These are phyloP conservation scores for Crenuchus spilurus DNA, from an alignment of 2,797 vertebrate genomes.

Conservation along the genomic window DNA sequence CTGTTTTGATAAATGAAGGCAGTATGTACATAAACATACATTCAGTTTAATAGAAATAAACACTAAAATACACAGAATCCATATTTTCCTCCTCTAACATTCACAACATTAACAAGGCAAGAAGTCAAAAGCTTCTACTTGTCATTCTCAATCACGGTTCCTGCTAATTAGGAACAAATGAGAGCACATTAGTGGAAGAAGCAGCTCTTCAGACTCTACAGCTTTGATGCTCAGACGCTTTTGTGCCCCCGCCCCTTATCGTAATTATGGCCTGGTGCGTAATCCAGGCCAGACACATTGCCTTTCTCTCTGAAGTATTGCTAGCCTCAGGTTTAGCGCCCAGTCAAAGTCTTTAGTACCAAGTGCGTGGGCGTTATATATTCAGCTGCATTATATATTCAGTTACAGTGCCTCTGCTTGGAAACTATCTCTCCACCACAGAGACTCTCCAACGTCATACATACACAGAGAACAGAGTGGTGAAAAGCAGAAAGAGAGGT, in stretches of 20 bases:
- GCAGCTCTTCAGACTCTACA: slow-evolving; percentile 50
- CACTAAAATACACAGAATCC: no score
- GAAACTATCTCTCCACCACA: slow-evolving; percentile 76
- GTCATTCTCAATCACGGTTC: slow-evolving; percentile 12
- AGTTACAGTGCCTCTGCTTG: slow-evolving; percentile 68
- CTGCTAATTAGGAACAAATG: slow-evolving; percentile 31
- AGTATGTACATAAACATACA: no score
- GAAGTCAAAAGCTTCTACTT: slow-evolving; percentile 36
- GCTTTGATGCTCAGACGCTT: slow-evolving; percentile 62
- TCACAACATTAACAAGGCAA: slow-evolving; percentile 21
- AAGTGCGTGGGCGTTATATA: slow-evolving; percentile 70
- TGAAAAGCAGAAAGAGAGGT: not conserved
- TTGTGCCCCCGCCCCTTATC: slow-evolving; percentile 27
- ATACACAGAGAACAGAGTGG: slow-evolving; percentile 22
- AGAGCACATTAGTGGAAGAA: slow-evolving; percentile 43
- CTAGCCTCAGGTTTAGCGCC: slow-evolving; percentile 69
- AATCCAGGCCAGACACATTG: slow-evolving; percentile 74
- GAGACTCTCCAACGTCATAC: slow-evolving; percentile 46
- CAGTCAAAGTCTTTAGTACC: slow-evolving; percentile 71
- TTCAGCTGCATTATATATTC: slow-evolving; percentile 77
- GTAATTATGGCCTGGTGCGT: slow-evolving; percentile 73
- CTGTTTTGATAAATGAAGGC: no score
- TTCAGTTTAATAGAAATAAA: no score
- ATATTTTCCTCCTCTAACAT: not conserved
- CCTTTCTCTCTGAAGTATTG: slow-evolving; percentile 67